Base-by-base conservation (phyloP, 53 echinoderm and acorn worm genomes). In the Holothuria leucospilota region DNA sequence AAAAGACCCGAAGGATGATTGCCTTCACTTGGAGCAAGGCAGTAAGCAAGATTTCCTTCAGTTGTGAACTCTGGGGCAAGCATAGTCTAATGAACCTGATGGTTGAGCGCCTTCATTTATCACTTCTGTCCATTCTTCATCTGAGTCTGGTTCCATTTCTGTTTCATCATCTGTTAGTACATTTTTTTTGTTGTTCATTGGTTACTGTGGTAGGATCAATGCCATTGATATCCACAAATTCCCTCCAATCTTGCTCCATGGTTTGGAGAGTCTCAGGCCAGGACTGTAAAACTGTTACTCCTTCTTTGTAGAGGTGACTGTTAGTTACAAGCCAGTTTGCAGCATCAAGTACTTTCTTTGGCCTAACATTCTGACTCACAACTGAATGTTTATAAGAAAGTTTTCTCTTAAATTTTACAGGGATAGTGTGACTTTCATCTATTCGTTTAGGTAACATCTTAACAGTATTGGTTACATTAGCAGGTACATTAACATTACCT, bases 401-500 rank as follows among this genome's bases (percentile, higher is more conserved):
- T 42, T 71, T 82, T 88, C 88, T 88, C 60, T 88, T 88, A 58
- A 88, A 69, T 88, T 88, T 81, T 13, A 88, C 82, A 23, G 88
- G 88, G 71, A 88, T 82, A 39, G 82, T 88, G 2, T 70, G 39
- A 26, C 30, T 61, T 14, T 82, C 59, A 34, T 62, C 65, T 6
- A 82, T 68, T 75, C 59, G 70, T 11, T 72, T 40, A 39, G 88
- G 88, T 69, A 88, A 70, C 20, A 34, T 88, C 25, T 25, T 82
- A 20, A 81, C 25, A 34, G 82, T 82, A 7, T 27, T 82, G 20
- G 67, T 49, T 42, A 77, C 72, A 60, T 67, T 70, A 20, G 82
- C 82, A 71, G 82, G 82, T 26, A 88, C 88, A 71, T 82, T 88
- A 0, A 88, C 88, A 71, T 62, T 82, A 2, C 88, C 82, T 62